Percentiles rank a stretch among this genome's conserved stretches.
These are phyloP conservation scores for Scaeva pyrastri DNA, from an alignment of 2,888 invertebrate genomes.

Conservation along the genomic window DNA sequence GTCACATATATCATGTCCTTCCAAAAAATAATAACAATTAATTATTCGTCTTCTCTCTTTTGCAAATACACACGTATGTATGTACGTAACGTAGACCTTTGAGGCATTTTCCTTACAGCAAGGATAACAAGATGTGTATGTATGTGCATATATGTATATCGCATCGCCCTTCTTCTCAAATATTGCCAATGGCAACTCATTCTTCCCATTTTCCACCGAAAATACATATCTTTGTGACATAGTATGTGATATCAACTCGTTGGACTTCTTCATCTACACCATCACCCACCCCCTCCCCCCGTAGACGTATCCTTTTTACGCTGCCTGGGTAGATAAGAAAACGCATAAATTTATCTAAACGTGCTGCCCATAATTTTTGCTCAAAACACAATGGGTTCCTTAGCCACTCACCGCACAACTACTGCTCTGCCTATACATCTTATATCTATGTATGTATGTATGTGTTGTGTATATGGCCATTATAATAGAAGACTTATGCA, in stretches of 20 bases:
- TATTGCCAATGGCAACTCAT: conserved; percentile 33
- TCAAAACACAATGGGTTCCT: conserved; percentile 47
- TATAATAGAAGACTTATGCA: conserved; percentile 57
- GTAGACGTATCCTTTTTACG: conserved; percentile 47
- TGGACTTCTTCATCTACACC: conserved; percentile 26
- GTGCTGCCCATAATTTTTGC: conserved; percentile 65
- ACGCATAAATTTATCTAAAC: conserved; percentile 65
- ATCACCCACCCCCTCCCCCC: neutral
- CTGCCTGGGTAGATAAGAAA: conserved; percentile 53
- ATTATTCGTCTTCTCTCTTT: conserved; percentile 43
- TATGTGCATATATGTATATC: neutral
- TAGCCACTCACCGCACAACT: conserved; percentile 53
- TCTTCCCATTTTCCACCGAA: neutral
- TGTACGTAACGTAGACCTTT: no score
- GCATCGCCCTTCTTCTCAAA: conserved; percentile 16
- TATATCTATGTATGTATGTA: no score
- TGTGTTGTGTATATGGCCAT: neutral
- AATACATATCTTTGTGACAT: conserved; percentile 15
- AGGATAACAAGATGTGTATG: conserved; percentile 46
- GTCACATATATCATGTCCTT: conserved; percentile 59
- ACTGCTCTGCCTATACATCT: neutral
- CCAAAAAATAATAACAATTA: conserved; percentile 67
- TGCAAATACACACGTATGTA: no score
- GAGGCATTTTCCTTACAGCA: conserved; percentile 38
- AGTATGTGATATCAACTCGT: conserved; percentile 36